A percentile compares a stretch with the other conserved stretches of the same genome.
Conservation (phyloP, 2,888 invertebrate species). For the Ormyrus pomaceus region DNA sequence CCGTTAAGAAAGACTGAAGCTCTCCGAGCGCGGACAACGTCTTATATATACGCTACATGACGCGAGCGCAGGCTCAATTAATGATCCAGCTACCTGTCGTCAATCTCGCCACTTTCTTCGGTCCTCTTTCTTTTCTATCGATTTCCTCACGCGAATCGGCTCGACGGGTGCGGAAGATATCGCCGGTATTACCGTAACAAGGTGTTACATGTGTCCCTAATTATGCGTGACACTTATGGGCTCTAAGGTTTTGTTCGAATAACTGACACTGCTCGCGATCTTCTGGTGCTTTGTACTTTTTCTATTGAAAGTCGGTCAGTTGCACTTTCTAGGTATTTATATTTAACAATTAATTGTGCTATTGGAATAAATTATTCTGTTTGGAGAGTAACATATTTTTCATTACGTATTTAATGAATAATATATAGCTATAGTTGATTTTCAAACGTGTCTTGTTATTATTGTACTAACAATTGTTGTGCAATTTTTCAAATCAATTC, state of each 20-base stretch:
- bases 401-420: no score
- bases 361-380: no score
- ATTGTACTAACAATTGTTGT: no score
- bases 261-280: background rate
- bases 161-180: background rate
- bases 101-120: slow-evolving; percentile 50
- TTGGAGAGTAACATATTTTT: no score
- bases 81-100: slow-evolving; percentile 33
- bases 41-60: slow-evolving; percentile 48
- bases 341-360: no score
- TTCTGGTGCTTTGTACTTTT: no score
- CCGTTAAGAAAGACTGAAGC: slow-evolving; percentile 50
- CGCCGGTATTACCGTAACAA: slow-evolving; percentile 24
- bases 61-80: slow-evolving; percentile 31
- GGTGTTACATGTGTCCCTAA: slow-evolving; percentile 29
- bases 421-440: no score
- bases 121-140: slow-evolving; percentile 48
- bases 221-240: background rate
- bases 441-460: no score
- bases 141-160: slow-evolving; percentile 37
- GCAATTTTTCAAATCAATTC: no score
- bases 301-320: background rate
- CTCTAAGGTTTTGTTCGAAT: background rate
- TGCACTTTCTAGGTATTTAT: background rate
- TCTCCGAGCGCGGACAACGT: slow-evolving; percentile 33